Base-by-base conservation (phyloP, 2,888 invertebrate genomes). In the Calameuta idolon region DNA sequence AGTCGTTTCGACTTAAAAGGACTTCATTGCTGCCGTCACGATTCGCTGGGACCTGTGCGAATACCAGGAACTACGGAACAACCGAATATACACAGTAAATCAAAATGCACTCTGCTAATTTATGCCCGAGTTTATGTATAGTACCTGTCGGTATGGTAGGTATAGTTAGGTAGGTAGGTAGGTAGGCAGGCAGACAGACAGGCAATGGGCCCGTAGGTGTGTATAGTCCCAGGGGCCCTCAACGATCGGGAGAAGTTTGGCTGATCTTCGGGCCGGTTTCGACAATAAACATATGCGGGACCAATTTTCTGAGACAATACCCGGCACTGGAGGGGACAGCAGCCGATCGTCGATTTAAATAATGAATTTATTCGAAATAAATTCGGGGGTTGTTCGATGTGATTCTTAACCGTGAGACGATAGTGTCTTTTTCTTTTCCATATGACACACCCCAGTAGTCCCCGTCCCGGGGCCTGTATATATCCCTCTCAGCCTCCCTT, bases 301-400 rank as follows among this genome's bases (percentile, higher is more conserved):
- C 55, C 55, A 55, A 55, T 55, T 55, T 55, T 23, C 55, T 23
- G 23, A 55, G 55, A 55, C 55, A 55, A 55, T 55, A 55, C 55
- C 23, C 55, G 55, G 55, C 55, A 55, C 55, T 9, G 55, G 55
- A 9, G 33, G 35, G 23, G 55, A 23, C 55, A 55, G 55, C 71
- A 33, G 31, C 71, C 71, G 71, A 71, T 71, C 23, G 23, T 76
- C 78, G 69, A 79, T 85, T 86, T 85, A 84, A 85, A 86, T 87
- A 87, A 86, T 85, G 85, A 83, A 87, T 85, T 86, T 87, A 87
- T 87, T 87, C 85, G 86, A 86, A 84, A 87, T 87, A 86, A 87
- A 86, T 87, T 87, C 86, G 84, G 83, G 85, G 87, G 85, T 83
- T 82, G 84, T 87, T 86, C 85, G 85, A 87, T 87, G 85, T 86